Evolutionary conservation across 2,113 vertebrate genomes (phyloP), one percentile per base, ranked within the genome.

Genomic region (Lagopus muta): DNA sequence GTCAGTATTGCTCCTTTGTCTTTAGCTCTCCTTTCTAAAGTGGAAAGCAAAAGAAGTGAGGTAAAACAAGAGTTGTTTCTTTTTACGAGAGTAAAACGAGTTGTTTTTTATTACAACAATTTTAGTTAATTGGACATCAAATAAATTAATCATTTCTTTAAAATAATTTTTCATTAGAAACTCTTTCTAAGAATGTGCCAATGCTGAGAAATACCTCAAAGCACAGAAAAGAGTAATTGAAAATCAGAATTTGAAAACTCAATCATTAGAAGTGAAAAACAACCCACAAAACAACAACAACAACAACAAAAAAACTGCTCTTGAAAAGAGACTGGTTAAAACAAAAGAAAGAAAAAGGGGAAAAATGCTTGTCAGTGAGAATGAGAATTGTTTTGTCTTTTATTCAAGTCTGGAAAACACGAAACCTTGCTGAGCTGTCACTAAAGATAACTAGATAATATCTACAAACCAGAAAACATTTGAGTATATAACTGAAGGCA

Each of bases 361-460:
- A 52, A 60, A 27, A 22, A 38, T 38, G 30, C 30, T 82, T 82
- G 38, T 69, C 67, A 85, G 8, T 82, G 40, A 69, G 14, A 72
- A 48, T 20, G 50, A 66, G 10, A 17, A 57, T 54, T 54, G 52
- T 54, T 54, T 54, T 54, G 52, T 54, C 27, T 54, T 28, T 14
- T 54, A 5, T 54, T 54, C 15, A 54, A 54, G 27, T 86, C 38
- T 83, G 40, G 60, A 78, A 95, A 88, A 83, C 76, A 80, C 28
- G 36, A 78, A 61, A 72, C 54, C 0, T 10, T 94, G 24, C 73
- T 75, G 61, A 94, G 65, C 90, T 93, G 95, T 93, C 93, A 78
- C 79, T 94, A 78, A 83, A 90, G 88, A 94, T 97, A 93, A 94
- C 43, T 69, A 94, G 57, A 38, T 80, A 90, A 62, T 75, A 75